Base-by-base conservation (phyloP, 92 coral and sea anemone species). In the Pocillopora meandrina region DNA sequence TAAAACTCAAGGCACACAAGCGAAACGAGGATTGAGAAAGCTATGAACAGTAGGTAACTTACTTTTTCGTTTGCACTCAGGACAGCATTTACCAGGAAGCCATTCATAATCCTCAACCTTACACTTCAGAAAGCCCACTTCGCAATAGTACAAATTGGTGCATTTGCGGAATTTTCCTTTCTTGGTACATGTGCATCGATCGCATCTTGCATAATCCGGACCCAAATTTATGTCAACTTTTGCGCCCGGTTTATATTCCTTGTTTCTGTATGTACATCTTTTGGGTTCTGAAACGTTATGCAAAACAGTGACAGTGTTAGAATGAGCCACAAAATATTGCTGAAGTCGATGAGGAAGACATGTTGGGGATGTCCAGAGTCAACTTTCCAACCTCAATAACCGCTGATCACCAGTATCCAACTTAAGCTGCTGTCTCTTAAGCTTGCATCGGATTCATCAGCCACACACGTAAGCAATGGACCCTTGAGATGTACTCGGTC, bases 11-110 rank as follows among this genome's bases (percentile, higher is more conserved):
- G 52, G 52, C 4, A 42, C 52, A 42, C 5, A 3, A 7, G 52
- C 4, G 52, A 42, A 7, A 42, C 8, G 75, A 15, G 15, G 72
- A 67, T 67, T 1, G 33, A 20, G 21, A 67, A 20, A 57, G 9
- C 17, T 72, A 6, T 18, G 56, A 14, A 34, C 16, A 20, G 12
- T 18, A 19, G 33, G 12, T 23, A 34, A 55, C 84, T 56, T 5
- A 80, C 84, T 31, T 67, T 52, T 67, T 14, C 17, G 62, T 55
- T 80, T 80, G 71, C 84, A 80, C 3, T 55, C 62, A n/a, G 82
- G 64, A 26, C 84, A 80, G 56, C 84, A 80, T 2, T 42, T 12
- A n/a, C 56, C 84, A 20, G 64, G 52, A 26, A 12, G 76, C 56
- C 34, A 66, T 52, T 31, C 66, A 11, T 49, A 31, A 1, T 78